phyloP scores from a whole-genome alignment of 2,888 invertebrate species.

The Synergus itoensis region DNA sequence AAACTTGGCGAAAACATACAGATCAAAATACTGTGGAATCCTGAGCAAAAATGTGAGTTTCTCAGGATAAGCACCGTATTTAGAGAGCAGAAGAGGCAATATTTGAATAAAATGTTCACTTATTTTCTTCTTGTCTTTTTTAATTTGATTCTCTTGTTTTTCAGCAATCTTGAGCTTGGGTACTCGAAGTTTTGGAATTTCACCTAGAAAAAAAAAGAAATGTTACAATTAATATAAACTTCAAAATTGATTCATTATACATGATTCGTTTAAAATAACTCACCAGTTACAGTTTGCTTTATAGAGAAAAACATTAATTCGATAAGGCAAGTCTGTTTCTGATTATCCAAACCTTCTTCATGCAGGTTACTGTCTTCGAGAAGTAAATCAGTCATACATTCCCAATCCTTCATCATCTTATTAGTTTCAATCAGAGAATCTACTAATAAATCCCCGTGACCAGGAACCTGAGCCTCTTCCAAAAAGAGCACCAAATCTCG shows the following conservation, averaged over 20 bases:
- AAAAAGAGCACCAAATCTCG: constrained; percentile 98
- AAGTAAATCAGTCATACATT: constrained; percentile 98
- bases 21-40: constrained; percentile 97
- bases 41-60: constrained; percentile 95
- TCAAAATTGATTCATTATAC: neutral
- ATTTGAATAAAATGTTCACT: constrained; percentile 97
- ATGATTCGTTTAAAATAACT: constrained; percentile 16
- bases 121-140: constrained; percentile 94
- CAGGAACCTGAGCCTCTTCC: constrained; percentile 97
- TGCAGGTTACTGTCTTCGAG: constrained; percentile 95
- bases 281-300: constrained; percentile 93
- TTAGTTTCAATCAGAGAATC: constrained; percentile 99
- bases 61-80: constrained; percentile 97
- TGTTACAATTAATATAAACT: neutral
- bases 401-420: constrained; percentile 99
- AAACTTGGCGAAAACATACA: constrained; percentile 97
- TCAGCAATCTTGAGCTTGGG: constrained; percentile 87
- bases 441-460: constrained; percentile 98
- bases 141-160: constrained; percentile 86
- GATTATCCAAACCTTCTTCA: constrained; percentile 95
- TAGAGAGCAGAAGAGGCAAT: constrained; percentile 93
- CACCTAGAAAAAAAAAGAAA: constrained; percentile 79
- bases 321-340: constrained; percentile 97
- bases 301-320: constrained; percentile 99
- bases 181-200: constrained; percentile 97